Conservation (phyloP, 2,888 invertebrate genomes). For the Dryocosmus kuriphilus region DNA sequence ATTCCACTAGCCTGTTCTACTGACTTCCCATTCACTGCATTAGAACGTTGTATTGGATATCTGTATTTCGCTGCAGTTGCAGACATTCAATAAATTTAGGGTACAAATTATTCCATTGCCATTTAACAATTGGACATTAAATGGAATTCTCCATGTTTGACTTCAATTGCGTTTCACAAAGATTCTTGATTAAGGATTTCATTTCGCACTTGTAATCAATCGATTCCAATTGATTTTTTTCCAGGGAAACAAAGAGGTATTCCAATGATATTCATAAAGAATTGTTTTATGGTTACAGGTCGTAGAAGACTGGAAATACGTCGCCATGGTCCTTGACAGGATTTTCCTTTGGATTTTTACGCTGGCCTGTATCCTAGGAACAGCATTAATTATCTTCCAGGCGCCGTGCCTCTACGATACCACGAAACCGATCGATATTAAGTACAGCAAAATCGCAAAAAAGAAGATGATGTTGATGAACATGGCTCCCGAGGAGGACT, state of each 20-base stretch:
- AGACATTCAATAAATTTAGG: too few relatives aligned
- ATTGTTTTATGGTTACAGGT: slow-evolving; percentile 81
- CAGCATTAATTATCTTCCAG: slow-evolving; percentile 91
- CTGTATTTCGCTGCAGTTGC: too few relatives aligned
- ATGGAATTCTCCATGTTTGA: too few relatives aligned
- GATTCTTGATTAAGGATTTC: too few relatives aligned
- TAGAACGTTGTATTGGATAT: too few relatives aligned
- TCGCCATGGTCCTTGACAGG: slow-evolving; percentile 96
- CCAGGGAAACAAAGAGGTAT: not conserved
- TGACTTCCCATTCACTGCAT: too few relatives aligned
- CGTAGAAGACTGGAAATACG: slow-evolving; percentile 99
- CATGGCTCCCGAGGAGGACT: slow-evolving; percentile 88
- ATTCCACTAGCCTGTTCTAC: too few relatives aligned
- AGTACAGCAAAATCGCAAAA: slow-evolving; percentile 94
- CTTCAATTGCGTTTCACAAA: too few relatives aligned
- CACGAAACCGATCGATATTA: slow-evolving; percentile 92
- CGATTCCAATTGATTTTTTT: too few relatives aligned
- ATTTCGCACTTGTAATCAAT: too few relatives aligned
- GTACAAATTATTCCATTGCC: too few relatives aligned
- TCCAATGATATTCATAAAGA: not conserved
- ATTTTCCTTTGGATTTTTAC: slow-evolving; percentile 97
- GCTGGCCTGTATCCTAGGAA: slow-evolving; percentile 94
- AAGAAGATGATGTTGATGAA: slow-evolving; percentile 92
- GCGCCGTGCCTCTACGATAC: slow-evolving; percentile 96
- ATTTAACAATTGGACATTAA: too few relatives aligned